Conservation (phyloP, 2,113 vertebrate species). For the Cryptoleucopteryx plumbea region DNA sequence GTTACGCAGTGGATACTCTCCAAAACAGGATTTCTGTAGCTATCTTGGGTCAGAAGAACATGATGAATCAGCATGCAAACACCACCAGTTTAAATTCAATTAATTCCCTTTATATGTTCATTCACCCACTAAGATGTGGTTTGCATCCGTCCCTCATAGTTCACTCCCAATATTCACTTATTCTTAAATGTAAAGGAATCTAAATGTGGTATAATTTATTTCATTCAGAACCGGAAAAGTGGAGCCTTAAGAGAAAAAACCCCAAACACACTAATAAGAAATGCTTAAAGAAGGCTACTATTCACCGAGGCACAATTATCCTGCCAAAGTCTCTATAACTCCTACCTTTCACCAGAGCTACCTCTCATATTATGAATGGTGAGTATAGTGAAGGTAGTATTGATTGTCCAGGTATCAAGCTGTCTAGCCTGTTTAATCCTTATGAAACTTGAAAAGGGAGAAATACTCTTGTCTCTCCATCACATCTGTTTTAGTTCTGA, state of each 20-base stretch:
- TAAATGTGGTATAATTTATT: not conserved
- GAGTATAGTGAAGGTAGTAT: not conserved
- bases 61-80: slow-evolving; percentile 44
- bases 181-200: not conserved
- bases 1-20: slow-evolving; percentile 35
- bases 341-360: not conserved
- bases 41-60: slow-evolving; percentile 26
- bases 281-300: not conserved
- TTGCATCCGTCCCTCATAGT: not conserved
- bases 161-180: not conserved
- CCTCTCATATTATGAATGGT: rapidly evolving
- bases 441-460: not conserved
- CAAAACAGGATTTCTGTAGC: slow-evolving; percentile 40
- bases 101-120: not conserved
- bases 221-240: not conserved
- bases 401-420: not conserved
- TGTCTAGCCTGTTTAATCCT: not conserved
- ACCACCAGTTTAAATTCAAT: slow-evolving; percentile 10
- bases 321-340: not conserved
- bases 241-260: not conserved
- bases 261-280: not conserved
- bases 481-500: not conserved
- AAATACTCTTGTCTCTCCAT: not conserved
- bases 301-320: not conserved
- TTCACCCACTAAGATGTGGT: not conserved